Percentiles rank a stretch among this genome's conserved stretches.
phyloP scores from a whole-genome alignment of 2,113 vertebrate genomes.

The Dasypus novemcinctus region DNA sequence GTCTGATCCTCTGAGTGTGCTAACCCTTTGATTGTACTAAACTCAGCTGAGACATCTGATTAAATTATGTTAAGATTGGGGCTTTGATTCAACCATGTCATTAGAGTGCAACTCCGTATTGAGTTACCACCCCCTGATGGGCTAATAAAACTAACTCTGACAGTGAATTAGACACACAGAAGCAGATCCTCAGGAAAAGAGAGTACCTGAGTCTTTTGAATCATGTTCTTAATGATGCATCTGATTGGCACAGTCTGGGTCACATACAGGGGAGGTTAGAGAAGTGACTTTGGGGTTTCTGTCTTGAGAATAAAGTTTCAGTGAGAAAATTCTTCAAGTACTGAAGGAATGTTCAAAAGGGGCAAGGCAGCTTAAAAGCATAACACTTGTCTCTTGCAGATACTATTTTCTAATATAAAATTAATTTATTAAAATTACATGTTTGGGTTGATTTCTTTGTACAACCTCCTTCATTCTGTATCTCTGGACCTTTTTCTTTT shows the following conservation, averaged over 20 bases:
- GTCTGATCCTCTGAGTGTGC: too few relatives aligned
- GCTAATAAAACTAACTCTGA: too few relatives aligned
- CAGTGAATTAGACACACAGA: too few relatives aligned
- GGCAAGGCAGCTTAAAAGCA: background rate
- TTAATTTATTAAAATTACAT: background rate
- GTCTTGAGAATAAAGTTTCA: background rate
- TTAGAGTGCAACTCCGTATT: too few relatives aligned
- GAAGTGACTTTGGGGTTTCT: background rate
- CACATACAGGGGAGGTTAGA: background rate
- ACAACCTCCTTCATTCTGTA: background rate
- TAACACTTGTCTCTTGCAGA: background rate
- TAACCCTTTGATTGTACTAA: too few relatives aligned
- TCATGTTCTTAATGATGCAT: background rate
- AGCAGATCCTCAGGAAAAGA: too few relatives aligned
- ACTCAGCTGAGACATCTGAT: too few relatives aligned
- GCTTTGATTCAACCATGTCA: too few relatives aligned
- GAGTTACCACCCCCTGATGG: too few relatives aligned
- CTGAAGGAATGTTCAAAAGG: background rate
- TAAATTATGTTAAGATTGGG: too few relatives aligned
- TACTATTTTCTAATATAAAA: background rate
- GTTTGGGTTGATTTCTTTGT: background rate
- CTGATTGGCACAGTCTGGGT: background rate
- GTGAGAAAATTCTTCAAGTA: background rate
- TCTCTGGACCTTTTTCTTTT: background rate
- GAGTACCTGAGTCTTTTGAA: background rate